A percentile compares a stretch with the other conserved stretches of the same genome.
phyloP scores from a whole-genome alignment of 1,140 invertebrate genomes.

The Drosophila kurseongensis region DNA sequence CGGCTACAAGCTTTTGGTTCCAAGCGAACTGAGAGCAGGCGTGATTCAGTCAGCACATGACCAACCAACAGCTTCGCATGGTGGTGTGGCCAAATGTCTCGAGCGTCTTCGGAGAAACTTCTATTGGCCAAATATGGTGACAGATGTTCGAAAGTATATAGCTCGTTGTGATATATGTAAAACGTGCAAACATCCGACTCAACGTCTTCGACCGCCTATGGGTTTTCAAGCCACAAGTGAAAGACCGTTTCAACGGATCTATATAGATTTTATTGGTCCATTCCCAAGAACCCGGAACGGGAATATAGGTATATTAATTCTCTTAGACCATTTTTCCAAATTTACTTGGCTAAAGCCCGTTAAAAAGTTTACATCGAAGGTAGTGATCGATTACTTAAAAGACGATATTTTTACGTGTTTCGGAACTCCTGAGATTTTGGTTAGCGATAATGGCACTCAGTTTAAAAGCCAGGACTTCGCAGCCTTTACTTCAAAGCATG shows the following conservation, averaged over 20 bases:
- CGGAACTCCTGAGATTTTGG: not conserved
- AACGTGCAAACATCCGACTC: slow-evolving; percentile 13
- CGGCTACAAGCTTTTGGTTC: not conserved
- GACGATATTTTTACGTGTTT: too few species aligned
- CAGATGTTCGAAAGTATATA: not conserved
- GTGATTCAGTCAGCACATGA: slow-evolving; percentile 4
- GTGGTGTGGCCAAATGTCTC: not conserved
- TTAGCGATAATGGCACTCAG: not conserved
- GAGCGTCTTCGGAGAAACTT: not conserved
- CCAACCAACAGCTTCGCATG: not conserved
- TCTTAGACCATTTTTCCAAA: too few species aligned
- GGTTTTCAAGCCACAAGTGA: slow-evolving; percentile 1
- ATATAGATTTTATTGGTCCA: slow-evolving; percentile 1
- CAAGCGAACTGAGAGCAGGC: not conserved
- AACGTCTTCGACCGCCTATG: not conserved
- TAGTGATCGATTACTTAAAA: too few species aligned
- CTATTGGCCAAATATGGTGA: too few species aligned
- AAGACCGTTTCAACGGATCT: too few species aligned
- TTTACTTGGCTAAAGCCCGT: too few species aligned
- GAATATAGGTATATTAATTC: too few species aligned
- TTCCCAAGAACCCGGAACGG: too few species aligned
- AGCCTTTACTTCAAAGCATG: not conserved
- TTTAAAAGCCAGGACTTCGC: slow-evolving; percentile 9
- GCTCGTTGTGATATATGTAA: slow-evolving; percentile 9
- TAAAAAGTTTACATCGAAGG: too few species aligned